Base-by-base conservation (phyloP, 2,888 invertebrate genomes). In the Plebejus melissa region DNA sequence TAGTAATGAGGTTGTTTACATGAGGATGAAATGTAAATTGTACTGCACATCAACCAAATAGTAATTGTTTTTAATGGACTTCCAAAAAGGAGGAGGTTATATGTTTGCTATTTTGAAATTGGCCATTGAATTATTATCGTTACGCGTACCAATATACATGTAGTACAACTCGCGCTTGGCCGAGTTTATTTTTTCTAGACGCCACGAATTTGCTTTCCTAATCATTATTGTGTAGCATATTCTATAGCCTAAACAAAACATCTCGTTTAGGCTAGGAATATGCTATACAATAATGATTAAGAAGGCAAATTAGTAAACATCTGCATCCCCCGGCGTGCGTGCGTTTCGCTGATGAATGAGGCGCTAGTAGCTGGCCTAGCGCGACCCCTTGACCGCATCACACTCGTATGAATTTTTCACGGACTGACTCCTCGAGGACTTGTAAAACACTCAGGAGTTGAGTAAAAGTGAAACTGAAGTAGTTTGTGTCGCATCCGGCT, bases 281-380 rank as follows among this genome's bases (percentile, higher is more conserved):
- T 6, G 22, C 28, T 28, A 60, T 6, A 60, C 58, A 41, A 41
- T 32, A 32, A 32, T 32, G 32, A 41, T 41, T 41, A 41, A 41
- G 41, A 41, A 41, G 3, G 5, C 5, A 41, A 41, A 32, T n/a
- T 32, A 9, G 16, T 5, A 71, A 28, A 46, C 41, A 71, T 71
- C 71, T 46, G 46, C 71, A 71, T 13, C 22, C 22, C 71, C 4
- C 71, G n/a, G 46, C 22, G 11, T 22, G 22, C 5, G 71, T 46
- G 50, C 11, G 70, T 50, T 71, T 46, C 71, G 71, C 71, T 50
- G 50, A 71, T 13, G 28, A 46, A 46, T 28, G 71, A 13, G 71
- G 71, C 41, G 22, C n/a, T 7, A 13, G 5, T 7, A 2, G 16
- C 70, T 38, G 22, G 28, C 28, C 50, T 54, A 46, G 28, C 22